Base-by-base conservation (phyloP, 2,888 invertebrate species). In the Zonitis immaculata region DNA sequence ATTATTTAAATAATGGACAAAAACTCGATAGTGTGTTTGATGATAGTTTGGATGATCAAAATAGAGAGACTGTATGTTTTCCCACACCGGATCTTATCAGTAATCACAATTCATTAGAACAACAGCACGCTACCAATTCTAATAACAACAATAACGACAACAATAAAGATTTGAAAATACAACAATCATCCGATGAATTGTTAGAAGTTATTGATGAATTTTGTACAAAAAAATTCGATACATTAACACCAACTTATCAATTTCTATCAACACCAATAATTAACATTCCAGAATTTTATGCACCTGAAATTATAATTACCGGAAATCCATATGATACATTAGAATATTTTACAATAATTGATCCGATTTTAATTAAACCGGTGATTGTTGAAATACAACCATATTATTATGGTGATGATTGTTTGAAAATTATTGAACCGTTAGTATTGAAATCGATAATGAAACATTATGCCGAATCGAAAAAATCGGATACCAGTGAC, bases 1-100 rank as follows among this genome's bases (percentile, higher is more conserved):
- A 78, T 45, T 82, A 79, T 67, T 67, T 76, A 20, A 69, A 68
- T 32, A 20, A 30, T 20, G 28, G 28, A 14, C 42, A 35, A 35
- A 16, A 30, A 30, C 28, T 51, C 22, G 68, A 69, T 27, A 72
- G 65, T 42, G 73, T 77, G 72, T 81, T 82, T 14, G 81, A 79
- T 57, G 81, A 83, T 60, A 79, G 77, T 64, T 66, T 76, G 51
- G 78, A 78, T 71, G 55, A 77, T 75, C 20, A 11, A 18, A 69
- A 66, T 57, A 64, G 73, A 30, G 69, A 70, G 22, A 69, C 66
- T 57, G 64, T 73, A 12, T 72, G 71, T 47, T 74, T 75, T 54
- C 74, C 77, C 35, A 79, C 82, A 16, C 82, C 83, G 7, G 83
- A 83, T 73, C 72, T 83, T 53, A 72, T 83, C 51, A 81, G 80